Conservation (phyloP, 1,140 invertebrate species). For the Calliphora vicina region DNA sequence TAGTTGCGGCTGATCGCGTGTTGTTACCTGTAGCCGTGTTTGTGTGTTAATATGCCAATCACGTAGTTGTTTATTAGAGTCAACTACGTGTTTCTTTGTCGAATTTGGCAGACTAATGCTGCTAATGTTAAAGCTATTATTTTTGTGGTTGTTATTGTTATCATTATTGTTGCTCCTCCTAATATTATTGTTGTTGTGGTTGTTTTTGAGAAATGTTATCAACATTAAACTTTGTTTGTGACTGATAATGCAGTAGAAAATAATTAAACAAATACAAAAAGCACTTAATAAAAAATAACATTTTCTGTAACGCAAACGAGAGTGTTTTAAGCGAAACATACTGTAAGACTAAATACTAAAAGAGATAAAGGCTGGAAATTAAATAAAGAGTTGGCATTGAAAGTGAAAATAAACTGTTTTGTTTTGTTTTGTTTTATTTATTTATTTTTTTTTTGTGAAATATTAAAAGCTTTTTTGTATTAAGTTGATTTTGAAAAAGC, state of each 20-base stretch:
- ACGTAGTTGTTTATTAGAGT: constrained; percentile 13
- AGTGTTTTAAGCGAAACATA: constrained; percentile 17
- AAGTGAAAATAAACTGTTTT: neutral
- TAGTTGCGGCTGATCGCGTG: neutral
- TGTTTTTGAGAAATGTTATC: constrained; percentile 21
- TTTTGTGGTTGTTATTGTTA: too few relatives aligned
- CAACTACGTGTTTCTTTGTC: neutral
- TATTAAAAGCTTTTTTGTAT: too few relatives aligned
- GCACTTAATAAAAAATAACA: neutral
- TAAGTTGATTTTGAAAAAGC: too few relatives aligned
- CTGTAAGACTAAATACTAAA: neutral
- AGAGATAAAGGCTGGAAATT: neutral
- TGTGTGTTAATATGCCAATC: constrained; percentile 37
- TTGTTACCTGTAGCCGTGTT: neutral
- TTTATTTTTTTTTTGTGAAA: too few relatives aligned
- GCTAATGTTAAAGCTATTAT: neutral
- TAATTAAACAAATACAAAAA: constrained; percentile 3
- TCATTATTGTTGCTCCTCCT: neutral
- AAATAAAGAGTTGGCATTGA: neutral
- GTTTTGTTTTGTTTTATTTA: too few relatives aligned
- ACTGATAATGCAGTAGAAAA: neutral
- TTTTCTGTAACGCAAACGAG: neutral
- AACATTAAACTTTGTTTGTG: neutral
- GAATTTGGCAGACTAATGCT: neutral
- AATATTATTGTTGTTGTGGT: neutral